Conservation (phyloP, 2,113 vertebrate species). For the Turnix velox region DNA sequence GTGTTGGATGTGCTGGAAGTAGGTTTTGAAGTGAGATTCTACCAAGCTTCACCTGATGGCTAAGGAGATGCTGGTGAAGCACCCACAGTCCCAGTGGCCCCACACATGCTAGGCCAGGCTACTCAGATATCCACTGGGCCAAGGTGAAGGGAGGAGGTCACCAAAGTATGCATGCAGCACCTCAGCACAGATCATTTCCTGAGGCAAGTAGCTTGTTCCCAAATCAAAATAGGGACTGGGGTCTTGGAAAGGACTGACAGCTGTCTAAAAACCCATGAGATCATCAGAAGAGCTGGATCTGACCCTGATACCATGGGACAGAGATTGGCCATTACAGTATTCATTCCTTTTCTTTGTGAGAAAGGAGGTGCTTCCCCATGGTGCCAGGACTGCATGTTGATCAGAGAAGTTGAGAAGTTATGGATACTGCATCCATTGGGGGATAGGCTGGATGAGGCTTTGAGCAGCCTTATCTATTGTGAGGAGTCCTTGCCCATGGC, state of each 20-base stretch:
- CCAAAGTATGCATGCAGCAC: rapidly evolving
- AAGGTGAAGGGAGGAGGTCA: not conserved
- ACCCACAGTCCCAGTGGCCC: rapidly evolving
- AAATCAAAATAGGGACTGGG: rapidly evolving
- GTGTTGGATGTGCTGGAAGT: rapidly evolving
- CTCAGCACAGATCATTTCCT: not conserved
- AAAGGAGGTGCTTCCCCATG: not conserved
- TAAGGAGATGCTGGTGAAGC: not conserved
- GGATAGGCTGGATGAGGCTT: not conserved
- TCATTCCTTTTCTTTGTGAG: not conserved
- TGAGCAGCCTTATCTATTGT: not conserved
- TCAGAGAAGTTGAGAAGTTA: not conserved
- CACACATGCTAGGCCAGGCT: rapidly evolving
- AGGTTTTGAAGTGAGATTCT: not conserved
- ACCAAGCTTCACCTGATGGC: not conserved
- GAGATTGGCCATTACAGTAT: not conserved
- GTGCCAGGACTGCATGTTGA: not conserved
- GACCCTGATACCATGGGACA: rapidly evolving
- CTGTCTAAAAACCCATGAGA: not conserved
- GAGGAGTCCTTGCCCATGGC: too few relatives aligned
- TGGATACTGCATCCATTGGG: not conserved
- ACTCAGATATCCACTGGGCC: too few relatives aligned
- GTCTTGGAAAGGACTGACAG: not conserved
- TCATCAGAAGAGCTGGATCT: not conserved
- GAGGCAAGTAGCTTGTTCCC: rapidly evolving